Evolutionary conservation across 2,113 vertebrate genomes (phyloP).

Genomic region (Oxyruncus cristatus): DNA sequence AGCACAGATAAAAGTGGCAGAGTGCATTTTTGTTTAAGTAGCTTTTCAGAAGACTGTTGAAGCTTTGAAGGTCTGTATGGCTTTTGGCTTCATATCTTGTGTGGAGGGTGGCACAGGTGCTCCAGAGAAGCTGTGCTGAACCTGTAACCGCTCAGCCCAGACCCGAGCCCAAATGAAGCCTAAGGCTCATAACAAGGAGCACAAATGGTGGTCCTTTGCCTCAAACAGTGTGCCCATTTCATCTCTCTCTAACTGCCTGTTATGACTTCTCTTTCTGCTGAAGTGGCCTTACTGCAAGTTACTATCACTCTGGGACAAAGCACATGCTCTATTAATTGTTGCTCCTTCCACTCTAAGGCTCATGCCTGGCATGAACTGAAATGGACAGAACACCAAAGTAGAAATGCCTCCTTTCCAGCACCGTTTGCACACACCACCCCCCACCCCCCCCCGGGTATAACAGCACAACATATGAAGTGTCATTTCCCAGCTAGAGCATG

Average conservation of each 20-base stretch:
- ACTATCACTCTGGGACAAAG: neutral
- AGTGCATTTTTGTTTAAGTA: neutral
- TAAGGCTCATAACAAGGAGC: neutral
- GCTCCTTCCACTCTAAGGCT: neutral
- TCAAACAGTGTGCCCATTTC: fast-evolving
- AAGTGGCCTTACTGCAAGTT: neutral
- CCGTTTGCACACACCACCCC: fast-evolving
- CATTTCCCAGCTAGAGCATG: neutral
- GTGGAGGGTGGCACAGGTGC: neutral
- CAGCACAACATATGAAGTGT: neutral
- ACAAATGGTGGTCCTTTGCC: neutral
- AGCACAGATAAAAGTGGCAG: neutral
- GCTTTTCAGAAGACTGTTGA: neutral
- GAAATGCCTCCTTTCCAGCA: neutral
- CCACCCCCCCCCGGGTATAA: fast-evolving
- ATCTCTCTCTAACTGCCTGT: neutral
- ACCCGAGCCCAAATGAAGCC: neutral
- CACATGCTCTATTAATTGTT: neutral
- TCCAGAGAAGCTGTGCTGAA: neutral
- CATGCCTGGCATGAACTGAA: neutral
- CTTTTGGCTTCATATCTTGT: neutral
- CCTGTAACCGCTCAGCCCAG: neutral
- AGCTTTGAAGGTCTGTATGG: neutral
- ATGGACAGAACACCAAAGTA: neutral
- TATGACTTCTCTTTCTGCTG: neutral